Evolutionary conservation across 2,113 vertebrate genomes (phyloP), one percentile per base, ranked within the genome.

Genomic region (Chrysemys picta): DNA sequence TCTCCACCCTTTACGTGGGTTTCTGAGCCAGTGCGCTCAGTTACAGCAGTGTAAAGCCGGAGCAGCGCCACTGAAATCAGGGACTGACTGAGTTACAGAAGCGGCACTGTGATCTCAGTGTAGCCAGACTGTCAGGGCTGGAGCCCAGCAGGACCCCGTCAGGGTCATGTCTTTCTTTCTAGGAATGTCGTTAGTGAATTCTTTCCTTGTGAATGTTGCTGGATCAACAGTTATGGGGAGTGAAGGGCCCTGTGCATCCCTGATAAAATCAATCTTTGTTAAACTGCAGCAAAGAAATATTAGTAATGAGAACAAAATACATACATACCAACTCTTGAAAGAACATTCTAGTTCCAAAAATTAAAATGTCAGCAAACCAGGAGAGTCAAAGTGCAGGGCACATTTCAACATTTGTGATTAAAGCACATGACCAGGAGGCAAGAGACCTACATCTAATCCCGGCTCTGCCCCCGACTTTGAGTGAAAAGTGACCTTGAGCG

Each of bases 1-100:
- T 95, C 85, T 89, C 75, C 82, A 1, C 19, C 93, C 83, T 75
- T 83, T 86, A 45, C 91, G 85, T 93, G 91, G 78, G 91, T 86
- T 12, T 38, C 92, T 89, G 85, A 42, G 89, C 85, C 81, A 86
- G 45, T 50, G 53, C 83, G 84, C 72, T 94, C 75, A 25, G 11
- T 45, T 6, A 42, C 75, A 47, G 38, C 42, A 6, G 3, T 14
- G 22, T 42, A 92, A 82, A 69, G 87, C 52, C 21, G 84, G 24
- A 76, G 42, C 42, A 11, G 42, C 42, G 4, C 38, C 42, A 27
- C 42, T 27, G 38, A 14, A 76, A 42, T 76, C 42, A 76, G 42
- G 10, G 24, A 14, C 24, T 69, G 65, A 69, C 35, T 38, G 65
- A 38, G 27, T 38, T 22, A 19, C 65, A 17, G 10, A 9, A 19